These are phyloP conservation scores for Bellardia bayeri DNA, from an alignment of 2,888 invertebrate species.

Conservation along the genomic window DNA sequence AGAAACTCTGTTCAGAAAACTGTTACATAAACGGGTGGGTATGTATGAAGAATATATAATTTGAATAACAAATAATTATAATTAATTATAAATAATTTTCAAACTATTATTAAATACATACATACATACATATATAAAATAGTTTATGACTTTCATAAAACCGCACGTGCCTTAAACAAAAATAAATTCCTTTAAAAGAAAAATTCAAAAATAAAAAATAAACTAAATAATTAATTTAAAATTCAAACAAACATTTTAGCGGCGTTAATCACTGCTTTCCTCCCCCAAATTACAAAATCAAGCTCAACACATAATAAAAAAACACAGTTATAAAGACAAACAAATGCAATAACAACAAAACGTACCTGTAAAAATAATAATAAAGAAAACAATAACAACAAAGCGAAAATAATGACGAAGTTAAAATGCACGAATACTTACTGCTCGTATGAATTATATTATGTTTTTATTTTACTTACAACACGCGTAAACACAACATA, in stretches of 20 bases:
- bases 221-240: conserved; percentile 34
- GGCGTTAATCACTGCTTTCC: background rate
- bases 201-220: background rate
- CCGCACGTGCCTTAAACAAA: conserved; percentile 55
- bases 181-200: background rate
- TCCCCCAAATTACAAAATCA: background rate
- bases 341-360: conserved; percentile 1
- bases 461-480: background rate
- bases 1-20: background rate
- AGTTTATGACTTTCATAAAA: conserved; percentile 30
- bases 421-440: background rate
- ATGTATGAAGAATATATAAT: background rate
- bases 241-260: conserved; percentile 11
- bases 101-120: conserved; percentile 8
- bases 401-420: background rate
- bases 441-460: background rate
- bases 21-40: background rate
- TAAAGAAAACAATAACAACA: background rate
- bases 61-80: background rate
- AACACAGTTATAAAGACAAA: background rate
- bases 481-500: background rate
- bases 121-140: background rate
- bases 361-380: background rate
- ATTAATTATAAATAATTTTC: conserved; percentile 17
- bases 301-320: background rate